These are phyloP conservation scores for Tragelaphus buxtoni DNA, from an alignment of 2,113 vertebrate species.

Conservation along the genomic window DNA sequence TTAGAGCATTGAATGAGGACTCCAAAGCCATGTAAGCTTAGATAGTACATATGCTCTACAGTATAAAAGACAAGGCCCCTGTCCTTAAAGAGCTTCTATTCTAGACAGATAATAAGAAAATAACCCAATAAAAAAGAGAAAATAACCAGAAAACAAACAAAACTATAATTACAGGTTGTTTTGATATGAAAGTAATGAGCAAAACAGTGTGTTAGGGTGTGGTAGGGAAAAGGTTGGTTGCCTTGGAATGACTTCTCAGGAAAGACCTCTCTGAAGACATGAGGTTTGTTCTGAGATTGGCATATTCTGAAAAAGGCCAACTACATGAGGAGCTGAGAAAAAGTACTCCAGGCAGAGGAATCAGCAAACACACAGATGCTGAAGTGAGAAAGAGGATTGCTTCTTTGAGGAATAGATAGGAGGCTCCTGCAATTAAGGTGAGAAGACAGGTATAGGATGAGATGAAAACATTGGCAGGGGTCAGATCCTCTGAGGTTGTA, in stretches of 20 bases:
- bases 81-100: background rate
- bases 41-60: background rate
- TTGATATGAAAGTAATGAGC: background rate
- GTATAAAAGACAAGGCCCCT: background rate
- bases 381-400: background rate
- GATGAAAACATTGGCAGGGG: background rate
- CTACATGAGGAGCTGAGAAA: background rate
- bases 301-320: background rate
- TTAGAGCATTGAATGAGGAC: background rate
- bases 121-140: background rate
- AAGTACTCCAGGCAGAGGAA: background rate
- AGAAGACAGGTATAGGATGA: background rate
- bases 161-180: background rate
- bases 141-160: background rate
- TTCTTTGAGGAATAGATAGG: background rate
- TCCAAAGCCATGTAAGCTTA: background rate
- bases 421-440: background rate
- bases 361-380: background rate
- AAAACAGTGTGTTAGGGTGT: background rate
- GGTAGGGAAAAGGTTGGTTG: background rate
- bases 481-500: background rate
- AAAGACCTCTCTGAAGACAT: background rate
- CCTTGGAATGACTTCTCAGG: background rate
- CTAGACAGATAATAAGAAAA: background rate
- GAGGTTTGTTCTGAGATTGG: background rate